Evolutionary conservation across 2,113 vertebrate species (phyloP).

Genomic region (Megaptera novaeangliae): DNA sequence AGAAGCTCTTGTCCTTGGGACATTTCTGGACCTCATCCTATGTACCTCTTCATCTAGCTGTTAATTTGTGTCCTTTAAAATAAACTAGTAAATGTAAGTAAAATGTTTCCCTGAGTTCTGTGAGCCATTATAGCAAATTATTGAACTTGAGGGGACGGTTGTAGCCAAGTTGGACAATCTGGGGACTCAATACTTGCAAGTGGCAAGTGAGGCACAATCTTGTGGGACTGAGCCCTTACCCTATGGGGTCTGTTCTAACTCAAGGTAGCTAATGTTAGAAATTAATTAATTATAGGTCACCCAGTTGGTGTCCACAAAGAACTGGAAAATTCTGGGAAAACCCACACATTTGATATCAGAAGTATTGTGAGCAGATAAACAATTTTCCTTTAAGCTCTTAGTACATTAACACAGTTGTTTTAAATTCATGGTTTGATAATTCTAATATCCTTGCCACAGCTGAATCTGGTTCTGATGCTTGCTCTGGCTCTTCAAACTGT

Average conservation of each 20-base stretch:
- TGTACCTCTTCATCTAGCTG: not conserved
- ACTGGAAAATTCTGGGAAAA: not conserved
- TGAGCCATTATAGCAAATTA: not conserved
- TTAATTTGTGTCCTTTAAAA: not conserved
- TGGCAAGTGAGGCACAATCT: not conserved
- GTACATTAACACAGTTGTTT: not conserved
- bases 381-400: not conserved
- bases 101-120: not conserved
- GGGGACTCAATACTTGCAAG: not conserved
- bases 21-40: not conserved
- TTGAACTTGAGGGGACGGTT: not conserved
- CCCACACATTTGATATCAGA: not conserved
- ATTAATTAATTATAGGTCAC: not conserved
- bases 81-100: not conserved
- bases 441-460: not conserved
- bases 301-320: not conserved
- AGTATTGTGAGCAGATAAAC: not conserved
- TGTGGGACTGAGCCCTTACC: not conserved
- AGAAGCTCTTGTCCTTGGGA: not conserved
- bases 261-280: not conserved
- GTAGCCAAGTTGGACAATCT: not conserved
- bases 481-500: not conserved
- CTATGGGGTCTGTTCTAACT: not conserved
- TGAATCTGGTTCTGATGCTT: not conserved
- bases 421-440: not conserved